A percentile compares a stretch with the other conserved stretches of the same genome.
Evolutionary conservation across 2,888 invertebrate genomes (phyloP).

Genomic region (Apamea epomidion): DNA sequence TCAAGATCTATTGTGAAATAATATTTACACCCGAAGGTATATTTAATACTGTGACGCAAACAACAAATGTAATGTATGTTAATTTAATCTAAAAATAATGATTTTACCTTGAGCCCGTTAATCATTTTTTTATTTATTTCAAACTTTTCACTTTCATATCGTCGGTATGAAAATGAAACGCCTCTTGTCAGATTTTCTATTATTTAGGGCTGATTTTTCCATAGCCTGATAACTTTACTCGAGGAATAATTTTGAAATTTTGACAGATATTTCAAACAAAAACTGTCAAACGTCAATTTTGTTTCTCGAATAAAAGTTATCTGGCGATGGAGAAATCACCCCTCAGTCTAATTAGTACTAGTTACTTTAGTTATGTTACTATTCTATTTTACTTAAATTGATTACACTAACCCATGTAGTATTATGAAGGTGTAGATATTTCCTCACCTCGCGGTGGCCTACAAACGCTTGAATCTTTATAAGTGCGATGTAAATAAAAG

Average conservation of each 20-base stretch:
- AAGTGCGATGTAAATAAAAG: conserved; percentile 61
- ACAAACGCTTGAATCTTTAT: conserved; percentile 38
- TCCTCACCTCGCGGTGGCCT: conserved; percentile 15
- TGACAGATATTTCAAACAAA: no score
- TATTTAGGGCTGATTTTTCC: neutral
- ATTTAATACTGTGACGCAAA: no score
- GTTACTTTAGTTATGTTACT: no score
- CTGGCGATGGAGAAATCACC: no score
- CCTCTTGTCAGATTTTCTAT: neutral
- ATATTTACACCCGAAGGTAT: neutral
- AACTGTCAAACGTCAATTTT: no score
- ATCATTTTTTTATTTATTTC: no score
- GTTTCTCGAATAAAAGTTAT: no score
- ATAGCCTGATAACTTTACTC: no score
- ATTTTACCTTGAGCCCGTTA: neutral
- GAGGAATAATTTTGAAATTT: no score
- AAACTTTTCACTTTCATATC: neutral
- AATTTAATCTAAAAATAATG: neutral
- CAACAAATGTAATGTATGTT: no score
- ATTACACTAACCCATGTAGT: neutral
- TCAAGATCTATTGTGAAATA: neutral
- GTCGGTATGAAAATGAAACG: neutral
- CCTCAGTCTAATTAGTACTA: no score
- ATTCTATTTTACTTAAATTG: neutral
- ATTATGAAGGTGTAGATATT: neutral